Evolutionary conservation across 2,888 invertebrate species (phyloP).

Genomic region (Trisateles emortualis): DNA sequence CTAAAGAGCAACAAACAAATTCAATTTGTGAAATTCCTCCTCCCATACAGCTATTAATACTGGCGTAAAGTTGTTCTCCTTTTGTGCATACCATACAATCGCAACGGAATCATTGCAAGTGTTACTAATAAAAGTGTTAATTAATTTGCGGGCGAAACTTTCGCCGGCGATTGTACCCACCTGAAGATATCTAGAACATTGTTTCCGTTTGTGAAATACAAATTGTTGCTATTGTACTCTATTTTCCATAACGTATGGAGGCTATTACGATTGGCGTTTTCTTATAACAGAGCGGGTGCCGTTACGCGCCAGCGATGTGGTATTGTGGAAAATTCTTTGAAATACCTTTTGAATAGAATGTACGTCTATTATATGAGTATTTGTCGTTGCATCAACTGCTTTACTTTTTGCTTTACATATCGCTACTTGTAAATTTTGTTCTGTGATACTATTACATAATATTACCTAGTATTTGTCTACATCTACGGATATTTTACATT

Average conservation of each 20-base stretch:
- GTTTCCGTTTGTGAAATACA: slow-evolving; percentile 56
- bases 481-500: too few relatives aligned
- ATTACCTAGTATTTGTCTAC: neutral
- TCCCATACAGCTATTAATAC: too few relatives aligned
- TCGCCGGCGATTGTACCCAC: slow-evolving; percentile 47
- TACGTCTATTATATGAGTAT: slow-evolving; percentile 35
- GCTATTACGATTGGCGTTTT: slow-evolving; percentile 47
- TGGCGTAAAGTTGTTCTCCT: too few relatives aligned
- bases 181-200: slow-evolving; percentile 60
- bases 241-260: slow-evolving; percentile 51
- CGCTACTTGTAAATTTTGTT: slow-evolving; percentile 9
- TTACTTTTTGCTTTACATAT: slow-evolving; percentile 21
- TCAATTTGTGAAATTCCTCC: slow-evolving; percentile 21
- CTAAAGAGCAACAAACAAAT: slow-evolving; percentile 23
- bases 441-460: neutral
- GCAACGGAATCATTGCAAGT: slow-evolving; percentile 19
- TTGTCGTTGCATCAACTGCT: slow-evolving; percentile 36
- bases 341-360: slow-evolving; percentile 47
- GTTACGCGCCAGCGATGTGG: slow-evolving; percentile 22
- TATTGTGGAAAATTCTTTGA: slow-evolving; percentile 47
- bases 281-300: slow-evolving; percentile 41
- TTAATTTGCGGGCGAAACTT: slow-evolving; percentile 28
- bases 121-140: slow-evolving; percentile 25
- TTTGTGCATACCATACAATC: neutral
- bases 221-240: slow-evolving; percentile 59